Conservation (phyloP, 2,113 vertebrate genomes). For the Meleagris gallopavo region DNA sequence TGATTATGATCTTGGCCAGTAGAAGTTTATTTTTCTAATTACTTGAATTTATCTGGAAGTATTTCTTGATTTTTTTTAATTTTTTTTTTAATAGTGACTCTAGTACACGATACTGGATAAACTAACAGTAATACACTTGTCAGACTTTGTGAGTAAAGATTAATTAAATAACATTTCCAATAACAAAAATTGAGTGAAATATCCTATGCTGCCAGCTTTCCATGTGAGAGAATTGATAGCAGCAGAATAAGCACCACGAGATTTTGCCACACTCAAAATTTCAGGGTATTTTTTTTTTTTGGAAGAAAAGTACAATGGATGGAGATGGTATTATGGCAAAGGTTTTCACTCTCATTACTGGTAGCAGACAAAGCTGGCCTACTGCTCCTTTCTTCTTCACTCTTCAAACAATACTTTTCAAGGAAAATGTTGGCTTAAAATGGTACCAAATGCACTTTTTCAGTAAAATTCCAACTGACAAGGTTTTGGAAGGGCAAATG, state of each 20-base stretch:
- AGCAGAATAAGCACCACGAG: neutral
- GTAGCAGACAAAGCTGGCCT: neutral
- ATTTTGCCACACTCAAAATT: neutral
- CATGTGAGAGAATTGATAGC: neutral
- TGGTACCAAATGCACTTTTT: slow-evolving; percentile 55
- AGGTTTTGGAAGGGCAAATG: slow-evolving; percentile 53
- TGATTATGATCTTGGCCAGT: neutral
- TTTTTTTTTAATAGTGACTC: neutral
- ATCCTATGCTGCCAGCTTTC: neutral
- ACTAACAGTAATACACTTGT: neutral
- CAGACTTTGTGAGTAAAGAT: neutral
- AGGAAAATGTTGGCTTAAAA: slow-evolving; percentile 43
- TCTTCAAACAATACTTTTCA: slow-evolving; percentile 25
- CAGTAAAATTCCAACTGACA: slow-evolving; percentile 61
- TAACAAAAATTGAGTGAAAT: neutral
- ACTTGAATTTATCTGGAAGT: neutral
- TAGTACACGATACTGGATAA: neutral
- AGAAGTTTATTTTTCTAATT: neutral
- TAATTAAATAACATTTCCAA: neutral
- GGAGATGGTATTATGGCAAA: neutral
- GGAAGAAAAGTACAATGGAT: neutral
- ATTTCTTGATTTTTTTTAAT: neutral
- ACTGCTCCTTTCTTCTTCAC: neutral
- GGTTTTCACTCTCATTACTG: neutral
- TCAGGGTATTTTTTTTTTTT: neutral